Conservation (phyloP, 1,140 invertebrate genomes). For the Archegozetes longisetosus region DNA sequence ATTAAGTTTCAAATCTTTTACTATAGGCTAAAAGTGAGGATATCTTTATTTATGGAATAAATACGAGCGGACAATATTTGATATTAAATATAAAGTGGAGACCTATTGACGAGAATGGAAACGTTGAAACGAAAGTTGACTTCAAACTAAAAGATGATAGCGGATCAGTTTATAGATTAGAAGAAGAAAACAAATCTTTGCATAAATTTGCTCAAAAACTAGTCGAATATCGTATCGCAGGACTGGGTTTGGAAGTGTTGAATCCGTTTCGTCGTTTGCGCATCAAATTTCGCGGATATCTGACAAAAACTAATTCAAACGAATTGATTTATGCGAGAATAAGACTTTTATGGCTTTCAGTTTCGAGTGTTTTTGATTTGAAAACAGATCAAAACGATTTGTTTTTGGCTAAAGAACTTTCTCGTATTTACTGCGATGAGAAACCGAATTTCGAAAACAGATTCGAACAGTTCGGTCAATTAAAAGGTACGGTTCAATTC, state of each 20-base stretch:
- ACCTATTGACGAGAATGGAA: not conserved
- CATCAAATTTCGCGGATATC: not conserved
- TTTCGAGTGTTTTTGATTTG: not conserved
- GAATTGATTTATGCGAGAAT: not conserved
- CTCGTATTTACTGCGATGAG: too few relatives aligned
- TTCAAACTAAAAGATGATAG: not conserved
- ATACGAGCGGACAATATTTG: not conserved
- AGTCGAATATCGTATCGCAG: not conserved
- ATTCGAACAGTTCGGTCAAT: not conserved
- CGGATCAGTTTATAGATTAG: not conserved
- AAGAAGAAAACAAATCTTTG: too few relatives aligned
- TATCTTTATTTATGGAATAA: not conserved
- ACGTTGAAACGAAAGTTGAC: not conserved
- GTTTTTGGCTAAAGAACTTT: not conserved
- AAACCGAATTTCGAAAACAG: not conserved
- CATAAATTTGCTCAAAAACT: not conserved
- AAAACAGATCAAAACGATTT: not conserved
- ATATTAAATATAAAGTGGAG: not conserved
- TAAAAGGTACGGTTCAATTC: not conserved
- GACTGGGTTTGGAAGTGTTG: not conserved
- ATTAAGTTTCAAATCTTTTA: too few relatives aligned
- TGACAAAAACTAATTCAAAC: not conserved
- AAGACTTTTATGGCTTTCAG: not conserved
- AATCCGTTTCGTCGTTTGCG: not conserved
- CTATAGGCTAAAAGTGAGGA: not conserved